A percentile compares a stretch with the other conserved stretches of the same genome.
Evolutionary conservation across 2,888 invertebrate genomes (phyloP).

Genomic region (Hemicrepidius hirtus): DNA sequence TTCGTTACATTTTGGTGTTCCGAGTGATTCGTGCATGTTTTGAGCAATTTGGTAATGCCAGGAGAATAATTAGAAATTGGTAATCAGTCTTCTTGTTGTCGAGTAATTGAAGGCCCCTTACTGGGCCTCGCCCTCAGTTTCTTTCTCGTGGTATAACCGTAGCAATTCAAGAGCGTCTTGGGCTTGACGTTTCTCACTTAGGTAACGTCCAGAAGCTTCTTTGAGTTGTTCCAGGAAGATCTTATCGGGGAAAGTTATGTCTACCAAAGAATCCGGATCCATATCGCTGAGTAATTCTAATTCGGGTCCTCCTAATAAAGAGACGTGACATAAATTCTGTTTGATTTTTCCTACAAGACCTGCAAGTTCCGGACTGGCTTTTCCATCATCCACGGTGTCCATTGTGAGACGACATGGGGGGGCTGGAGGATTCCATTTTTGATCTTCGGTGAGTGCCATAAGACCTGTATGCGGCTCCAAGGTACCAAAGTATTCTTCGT

Average conservation of each 20-base stretch:
- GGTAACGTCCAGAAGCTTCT: slow-evolving; percentile 87
- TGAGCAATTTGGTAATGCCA: slow-evolving; percentile 56
- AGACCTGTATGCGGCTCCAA: slow-evolving; percentile 90
- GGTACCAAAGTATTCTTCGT: slow-evolving; percentile 95
- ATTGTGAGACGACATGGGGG: slow-evolving; percentile 78
- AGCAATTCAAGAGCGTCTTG: slow-evolving; percentile 91
- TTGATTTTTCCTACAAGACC: slow-evolving; percentile 85
- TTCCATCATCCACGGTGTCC: slow-evolving; percentile 77
- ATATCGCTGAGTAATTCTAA: slow-evolving; percentile 90
- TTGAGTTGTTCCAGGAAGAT: slow-evolving; percentile 87
- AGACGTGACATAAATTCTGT: slow-evolving; percentile 89
- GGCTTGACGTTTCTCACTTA: slow-evolving; percentile 89
- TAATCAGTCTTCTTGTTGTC: slow-evolving; percentile 55
- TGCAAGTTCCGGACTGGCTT: slow-evolving; percentile 78
- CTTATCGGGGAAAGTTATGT: slow-evolving; percentile 83
- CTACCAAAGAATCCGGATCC: slow-evolving; percentile 91
- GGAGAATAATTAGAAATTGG: slow-evolving; percentile 53
- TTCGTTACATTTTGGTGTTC: slow-evolving; percentile 45
- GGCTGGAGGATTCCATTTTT: slow-evolving; percentile 83
- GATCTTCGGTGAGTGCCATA: slow-evolving; percentile 85
- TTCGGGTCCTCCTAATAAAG: slow-evolving; percentile 88
- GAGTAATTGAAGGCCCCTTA: slow-evolving; percentile 40
- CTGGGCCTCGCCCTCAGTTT: slow-evolving; percentile 55
- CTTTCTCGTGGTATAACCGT: slow-evolving; percentile 79
- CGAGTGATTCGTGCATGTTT: slow-evolving; percentile 52